These are phyloP conservation scores for Gobio gobio DNA, from an alignment of 2,113 vertebrate species.

Conservation along the genomic window DNA sequence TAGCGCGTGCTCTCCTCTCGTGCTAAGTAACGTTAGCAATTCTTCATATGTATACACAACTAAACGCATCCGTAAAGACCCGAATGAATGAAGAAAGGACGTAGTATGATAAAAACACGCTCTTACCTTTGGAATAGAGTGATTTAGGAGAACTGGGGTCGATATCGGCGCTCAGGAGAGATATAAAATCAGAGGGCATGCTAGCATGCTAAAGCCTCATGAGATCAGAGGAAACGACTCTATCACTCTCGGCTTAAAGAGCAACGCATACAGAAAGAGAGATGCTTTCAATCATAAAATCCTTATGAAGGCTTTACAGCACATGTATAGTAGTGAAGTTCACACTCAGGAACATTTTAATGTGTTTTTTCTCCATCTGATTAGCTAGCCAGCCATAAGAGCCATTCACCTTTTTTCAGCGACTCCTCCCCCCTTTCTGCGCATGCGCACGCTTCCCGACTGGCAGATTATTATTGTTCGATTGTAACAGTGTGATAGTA, in stretches of 20 bases:
- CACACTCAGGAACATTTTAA: not conserved
- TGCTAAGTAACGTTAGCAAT: conserved; percentile 32
- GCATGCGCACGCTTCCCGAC: conserved; percentile 44
- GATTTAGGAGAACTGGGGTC: conserved; percentile 94
- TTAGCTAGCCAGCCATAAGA: conserved; percentile 49
- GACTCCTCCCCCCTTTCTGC: conserved; percentile 59
- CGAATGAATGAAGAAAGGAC: not conserved
- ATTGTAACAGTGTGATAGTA: not conserved
- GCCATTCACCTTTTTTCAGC: conserved; percentile 52
- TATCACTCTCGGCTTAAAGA: conserved; percentile 60
- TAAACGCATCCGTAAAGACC: not conserved
- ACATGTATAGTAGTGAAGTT: not conserved
- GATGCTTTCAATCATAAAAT: not conserved
- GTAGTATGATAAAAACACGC: not conserved
- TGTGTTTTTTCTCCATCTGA: conserved; percentile 45
- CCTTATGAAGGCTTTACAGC: not conserved
- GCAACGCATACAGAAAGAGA: not conserved
- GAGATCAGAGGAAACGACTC: conserved; percentile 75
- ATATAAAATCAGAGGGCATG: conserved; percentile 98
- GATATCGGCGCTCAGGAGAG: conserved; percentile 92
- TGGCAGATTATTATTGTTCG: not conserved
- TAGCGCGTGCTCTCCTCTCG: conserved; percentile 23
- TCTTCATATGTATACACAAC: not conserved
- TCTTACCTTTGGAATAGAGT: conserved; percentile 94
- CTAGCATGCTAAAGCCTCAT: conserved; percentile 79